Evolutionary conservation across 1,140 invertebrate species (phyloP), one percentile per base, ranked within the genome.

Genomic region (Platorchestia sp.): DNA sequence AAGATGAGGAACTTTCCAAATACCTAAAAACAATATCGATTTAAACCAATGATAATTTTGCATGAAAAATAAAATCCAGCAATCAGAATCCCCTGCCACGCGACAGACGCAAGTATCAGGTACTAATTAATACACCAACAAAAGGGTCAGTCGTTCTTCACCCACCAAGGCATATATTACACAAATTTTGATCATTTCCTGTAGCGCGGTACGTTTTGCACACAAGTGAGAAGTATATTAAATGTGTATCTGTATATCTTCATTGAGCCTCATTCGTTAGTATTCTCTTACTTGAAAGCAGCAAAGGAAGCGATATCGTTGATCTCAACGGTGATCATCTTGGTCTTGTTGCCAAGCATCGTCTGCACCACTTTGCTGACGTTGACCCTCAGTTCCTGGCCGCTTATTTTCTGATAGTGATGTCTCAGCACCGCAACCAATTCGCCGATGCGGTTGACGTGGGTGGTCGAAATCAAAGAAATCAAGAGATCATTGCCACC

Each of bases 401-500:
- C 45, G 91, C 91, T 93, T 7, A 93, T 93, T 47, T 93, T 93
- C 40, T 93, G 44, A 47, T 93, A 93, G 45, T 93, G 45, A 40
- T 44, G 45, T 44, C 91, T 93, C 6, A 93, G 91, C 45, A 93
- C 91, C 43, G 91, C 91, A 6, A 93, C 91, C 19, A 93, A 44
- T 97, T 99, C 99, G 0, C 99, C 99, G 51, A 98, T 97, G 95
- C 97, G 96, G 95, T 98, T 97, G 86, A 97, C 97, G 51, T 97
- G 97, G 22, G 96, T 96, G 0, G 97, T 97, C 10, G 97, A 97
- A 96, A 97, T 97, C 87, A 99, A 97, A 16, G 98, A 98, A 14
- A 99, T 97, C 53, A 99, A 98, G 96, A 99, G 98, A 97, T 99
- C 99, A 97, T 99, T 99, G 42, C 98, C 98, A 45, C 98, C 98